Percentiles rank a stretch among this genome's conserved stretches.
phyloP scores from a whole-genome alignment of 2,888 invertebrate species.

The Amphipyra tragopoginis region DNA sequence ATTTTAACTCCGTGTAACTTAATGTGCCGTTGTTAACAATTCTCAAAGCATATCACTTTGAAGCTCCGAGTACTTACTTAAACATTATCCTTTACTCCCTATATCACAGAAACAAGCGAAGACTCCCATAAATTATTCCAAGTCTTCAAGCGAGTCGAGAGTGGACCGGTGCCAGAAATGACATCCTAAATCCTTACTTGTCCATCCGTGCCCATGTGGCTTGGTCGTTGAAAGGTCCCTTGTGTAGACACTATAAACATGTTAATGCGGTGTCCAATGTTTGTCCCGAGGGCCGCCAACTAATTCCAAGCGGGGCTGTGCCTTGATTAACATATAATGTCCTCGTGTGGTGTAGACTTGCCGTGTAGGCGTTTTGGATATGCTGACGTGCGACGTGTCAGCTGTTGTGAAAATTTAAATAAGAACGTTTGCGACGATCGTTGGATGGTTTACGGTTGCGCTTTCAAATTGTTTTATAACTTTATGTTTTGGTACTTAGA shows the following conservation, averaged over 20 bases:
- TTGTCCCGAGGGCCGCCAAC: conserved; percentile 54
- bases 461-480: conserved; percentile 30
- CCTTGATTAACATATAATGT: conserved; percentile 65
- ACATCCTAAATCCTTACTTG: conserved; percentile 45
- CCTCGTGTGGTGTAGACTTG: conserved; percentile 46
- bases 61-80: no score
- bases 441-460: conserved; percentile 6
- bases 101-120: conserved; percentile 17
- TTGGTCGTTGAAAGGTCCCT: conserved; percentile 51
- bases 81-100: conserved; percentile 9
- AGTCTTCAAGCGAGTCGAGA: conserved; percentile 32
- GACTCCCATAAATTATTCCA: conserved; percentile 34
- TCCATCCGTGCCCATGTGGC: conserved; percentile 44
- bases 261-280: conserved; percentile 61
- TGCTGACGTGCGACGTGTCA: conserved; percentile 35
- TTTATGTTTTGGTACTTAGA: conserved; percentile 14
- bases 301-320: conserved; percentile 56
- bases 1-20: no score
- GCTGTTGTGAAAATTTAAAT: conserved; percentile 48
- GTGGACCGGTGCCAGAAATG: conserved; percentile 34
- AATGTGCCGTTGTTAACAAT: no score
- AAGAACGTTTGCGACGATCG: conserved; percentile 37
- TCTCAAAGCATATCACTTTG: no score
- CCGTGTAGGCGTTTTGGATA: conserved; percentile 37
- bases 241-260: conserved; percentile 59